phyloP scores from a whole-genome alignment of 1,140 invertebrate species.

The Heliothis subflexa region DNA sequence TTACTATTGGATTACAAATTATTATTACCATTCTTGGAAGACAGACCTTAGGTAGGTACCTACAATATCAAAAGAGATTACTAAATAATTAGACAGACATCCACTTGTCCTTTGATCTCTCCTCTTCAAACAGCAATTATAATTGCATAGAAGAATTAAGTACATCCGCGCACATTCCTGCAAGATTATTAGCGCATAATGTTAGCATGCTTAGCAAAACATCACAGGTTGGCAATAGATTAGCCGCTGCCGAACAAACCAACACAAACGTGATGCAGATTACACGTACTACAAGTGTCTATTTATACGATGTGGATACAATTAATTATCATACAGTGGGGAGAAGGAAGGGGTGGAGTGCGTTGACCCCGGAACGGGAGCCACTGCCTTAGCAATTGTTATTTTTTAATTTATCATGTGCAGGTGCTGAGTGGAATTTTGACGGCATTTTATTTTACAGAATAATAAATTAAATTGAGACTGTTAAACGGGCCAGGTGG shows the following conservation, averaged over 20 bases:
- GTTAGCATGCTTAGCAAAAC: constrained; percentile 8
- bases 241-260: constrained; percentile 20
- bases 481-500: constrained; percentile 22
- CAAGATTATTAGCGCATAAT: constrained; percentile 15
- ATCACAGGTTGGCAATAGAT: constrained; percentile 8
- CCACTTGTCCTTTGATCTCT: constrained; percentile 7
- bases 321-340: constrained; percentile 54
- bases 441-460: constrained; percentile 40
- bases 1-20: constrained; percentile 28
- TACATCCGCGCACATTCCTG: constrained; percentile 11
- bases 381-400: constrained; percentile 50
- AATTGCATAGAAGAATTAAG: constrained; percentile 24
- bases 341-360: constrained; percentile 50
- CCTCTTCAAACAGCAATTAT: neutral
- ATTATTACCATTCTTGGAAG: constrained; percentile 2
- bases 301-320: constrained; percentile 51
- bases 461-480: constrained; percentile 34
- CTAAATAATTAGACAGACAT: neutral
- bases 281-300: constrained; percentile 41
- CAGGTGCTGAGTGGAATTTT: constrained; percentile 50
- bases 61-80: neutral
- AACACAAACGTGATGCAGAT: constrained; percentile 35
- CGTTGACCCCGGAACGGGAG: constrained; percentile 50
- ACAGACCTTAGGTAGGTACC: too few relatives aligned
- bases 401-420: constrained; percentile 50